Base-by-base conservation (phyloP, 2,888 invertebrate genomes). In the Iphiclides podalirius region DNA sequence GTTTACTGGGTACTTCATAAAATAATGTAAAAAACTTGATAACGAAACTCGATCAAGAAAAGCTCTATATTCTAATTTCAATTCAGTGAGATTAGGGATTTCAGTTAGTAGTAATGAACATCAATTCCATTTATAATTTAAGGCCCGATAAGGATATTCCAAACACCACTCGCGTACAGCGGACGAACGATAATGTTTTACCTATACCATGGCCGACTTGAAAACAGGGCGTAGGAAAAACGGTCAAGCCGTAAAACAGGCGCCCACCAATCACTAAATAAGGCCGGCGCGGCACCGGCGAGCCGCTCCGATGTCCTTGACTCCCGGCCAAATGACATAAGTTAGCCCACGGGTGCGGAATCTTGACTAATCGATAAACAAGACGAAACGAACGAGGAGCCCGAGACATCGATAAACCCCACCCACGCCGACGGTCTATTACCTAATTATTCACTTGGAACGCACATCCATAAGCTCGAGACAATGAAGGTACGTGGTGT, bases 211-310 rank as follows among this genome's bases (percentile, higher is more conserved):
- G 76, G 71, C 72, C 68, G 72, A 78, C 75, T 79, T 82, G 68
- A 76, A 79, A 80, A 84, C 80, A 66, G 73, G 70, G 78, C 77
- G 72, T 75, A 76, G 78, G 77, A 83, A 85, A 81, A 86, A 85
- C 82, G 79, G 79, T 83, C 72, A 82, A 82, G 88, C 82, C 84
- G 74, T 88, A 87, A 88, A 87, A 82, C 75, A 81, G 86, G 88
- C 86, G 87, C 86, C 87, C 86, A 86, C 86, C 85, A 83, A 85
- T 84, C 72, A 74, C 84, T 85, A 82, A 88, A 88, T 86, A 87
- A 85, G 88, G 88, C 77, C 79, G 70, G 57, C 61, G 61, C 58
- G 77, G 79, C 72, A 72, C 80, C 81, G 79, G 78, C 78, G 75
- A 75, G 72, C 57, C 77, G 78, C 73, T 71, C 74, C 73, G 66